These are phyloP conservation scores for Cheilosia urbana DNA, from an alignment of 2,888 invertebrate genomes.

Conservation along the genomic window DNA sequence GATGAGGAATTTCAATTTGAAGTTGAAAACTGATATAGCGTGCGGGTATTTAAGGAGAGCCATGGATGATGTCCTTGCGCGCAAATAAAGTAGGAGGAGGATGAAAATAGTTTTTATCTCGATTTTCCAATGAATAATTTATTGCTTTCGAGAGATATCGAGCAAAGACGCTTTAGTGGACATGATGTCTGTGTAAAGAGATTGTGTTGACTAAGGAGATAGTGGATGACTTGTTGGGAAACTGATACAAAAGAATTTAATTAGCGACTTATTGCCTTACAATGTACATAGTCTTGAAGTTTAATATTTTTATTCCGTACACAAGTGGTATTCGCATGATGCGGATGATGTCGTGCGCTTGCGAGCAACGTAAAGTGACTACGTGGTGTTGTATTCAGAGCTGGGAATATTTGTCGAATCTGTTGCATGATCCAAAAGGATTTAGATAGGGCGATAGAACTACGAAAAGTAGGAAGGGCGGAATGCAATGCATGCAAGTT, in stretches of 20 bases:
- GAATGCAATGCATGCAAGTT: no score
- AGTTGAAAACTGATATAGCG: conserved; percentile 33
- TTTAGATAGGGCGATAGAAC: no score
- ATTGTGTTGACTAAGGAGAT: conserved; percentile 9
- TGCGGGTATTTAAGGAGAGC: background rate
- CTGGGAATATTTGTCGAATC: no score
- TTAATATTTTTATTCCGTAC: background rate
- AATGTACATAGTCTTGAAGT: background rate
- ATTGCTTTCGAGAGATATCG: conserved; percentile 37
- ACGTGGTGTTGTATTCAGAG: background rate
- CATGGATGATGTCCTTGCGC: conserved; percentile 3
- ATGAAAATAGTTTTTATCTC: conserved; percentile 12
- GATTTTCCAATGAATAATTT: conserved; percentile 52
- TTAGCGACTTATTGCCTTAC: background rate
- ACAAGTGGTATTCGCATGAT: background rate
- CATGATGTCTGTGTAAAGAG: conserved; percentile 7
- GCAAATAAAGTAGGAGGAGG: background rate
- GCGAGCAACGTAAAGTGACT: background rate
- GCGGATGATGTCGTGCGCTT: background rate
- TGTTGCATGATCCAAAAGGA: no score
- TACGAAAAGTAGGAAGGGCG: no score
- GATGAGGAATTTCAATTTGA: conserved; percentile 65
- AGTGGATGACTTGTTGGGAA: background rate
- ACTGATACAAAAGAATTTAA: background rate
- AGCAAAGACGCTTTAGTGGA: conserved; percentile 12